Base-by-base conservation (phyloP, 2,888 invertebrate genomes). In the Incurvaria masculella region DNA sequence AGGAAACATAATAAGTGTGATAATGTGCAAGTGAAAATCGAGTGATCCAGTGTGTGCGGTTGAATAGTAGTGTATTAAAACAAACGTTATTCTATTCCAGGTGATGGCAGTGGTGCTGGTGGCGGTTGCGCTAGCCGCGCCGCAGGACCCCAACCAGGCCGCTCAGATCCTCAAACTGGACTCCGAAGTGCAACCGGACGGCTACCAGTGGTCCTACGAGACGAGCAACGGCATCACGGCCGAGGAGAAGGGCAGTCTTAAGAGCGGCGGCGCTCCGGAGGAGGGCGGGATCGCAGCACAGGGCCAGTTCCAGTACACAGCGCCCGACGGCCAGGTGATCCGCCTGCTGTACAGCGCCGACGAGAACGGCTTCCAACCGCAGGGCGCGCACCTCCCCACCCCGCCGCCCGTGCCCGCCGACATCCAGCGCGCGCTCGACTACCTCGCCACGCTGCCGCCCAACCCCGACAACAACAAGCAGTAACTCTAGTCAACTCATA, bases 361-460 rank as follows among this genome's bases (percentile, higher is more conserved):
- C 59, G 87, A 88, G 62, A 86, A 87, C 55, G 87, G 87, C 45
- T 87, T 78, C 74, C 84, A 84, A 61, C 84, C 86, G 8, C 78
- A 72, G 57, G 82, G 83, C n/a, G 72, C 72, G 18, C 83, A 83
- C 57, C 62, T 85, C 1, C 85, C 85, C 26, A 83, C 83, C 1
- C 79, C 87, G 21, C 88, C 86, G 39, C 88, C 88, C 51, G 84
- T 87, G 52, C 88, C 88, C 45, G 82, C 76, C 51, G 85, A 81
- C 47, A 88, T 88, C 58, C 83, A 84, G 59, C 80, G 82, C 48
- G 82, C 87, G 21, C 68, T 87, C 43, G 86, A 81, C 38, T 86
- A 81, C 63, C 78, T 87, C 54, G 86, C 86, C 23, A 82, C 84
- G 20, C 82, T 84, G 42, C 84, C 86, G 16, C 84, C 82, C 20